Evolutionary conservation across 2,888 invertebrate genomes (phyloP), one percentile per base, ranked within the genome.

Genomic region (Myopa tessellatipennis): DNA sequence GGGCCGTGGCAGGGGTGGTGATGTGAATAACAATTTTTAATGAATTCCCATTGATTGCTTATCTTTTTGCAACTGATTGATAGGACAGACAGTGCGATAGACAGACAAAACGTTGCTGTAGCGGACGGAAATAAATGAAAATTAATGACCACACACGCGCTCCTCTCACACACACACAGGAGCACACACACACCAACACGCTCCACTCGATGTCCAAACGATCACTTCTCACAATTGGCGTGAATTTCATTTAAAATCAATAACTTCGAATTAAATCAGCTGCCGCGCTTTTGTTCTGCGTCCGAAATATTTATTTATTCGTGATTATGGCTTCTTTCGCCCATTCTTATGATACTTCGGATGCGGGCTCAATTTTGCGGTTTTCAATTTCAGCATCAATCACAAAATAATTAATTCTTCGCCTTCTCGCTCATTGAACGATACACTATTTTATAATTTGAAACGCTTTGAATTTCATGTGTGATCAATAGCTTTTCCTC

Each of bases 41-140:
- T 69, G 26, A 69, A 69, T 50, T 69, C 40, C 45, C 26, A 69
- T 69, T 50, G 69, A 69, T 69, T 69, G 69, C 69, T 69, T 50
- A 69, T 26, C 69, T 10, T 10, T 26, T 69, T n/a, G 50, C 67
- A 36, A 67, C 40, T 67, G 67, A 40, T 67, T 67, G 7, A 67
- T 36, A 18, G 12, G 34, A 34, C 36, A 65, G 63, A 14, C 50
- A 55, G 45, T 40, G 34, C 36, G 40, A 61, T 45, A 14, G 74
- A 50, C 8, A 58, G 68, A 55, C 26, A 45, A 76, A 76, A 76
- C 69, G 61, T 52, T 76, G 63, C 71, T 26, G 45, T 61, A 76
- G 63, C 67, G 60, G n/a, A 77, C 76, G 50, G 71, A 38, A 78
- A 78, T 71, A 71, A 71, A 71, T 70, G 73, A 70, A 74, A 77